Base-by-base conservation (phyloP, 2,113 vertebrate genomes). In the Setophaga kirtlandii region DNA sequence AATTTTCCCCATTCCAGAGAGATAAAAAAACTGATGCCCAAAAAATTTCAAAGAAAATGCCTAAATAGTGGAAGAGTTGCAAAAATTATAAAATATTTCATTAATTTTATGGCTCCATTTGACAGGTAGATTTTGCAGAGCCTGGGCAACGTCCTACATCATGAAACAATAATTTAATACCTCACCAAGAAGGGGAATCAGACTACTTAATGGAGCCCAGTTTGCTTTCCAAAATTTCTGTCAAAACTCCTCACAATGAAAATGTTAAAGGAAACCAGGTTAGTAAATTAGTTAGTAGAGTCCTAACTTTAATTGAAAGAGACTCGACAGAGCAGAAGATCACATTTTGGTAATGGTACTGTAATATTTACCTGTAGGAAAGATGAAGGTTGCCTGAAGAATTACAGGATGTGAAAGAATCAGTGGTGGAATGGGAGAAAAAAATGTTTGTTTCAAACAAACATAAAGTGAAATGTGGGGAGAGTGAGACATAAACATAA, bases 171-270 rank as follows among this genome's bases (percentile, higher is more conserved):
- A 37, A 24, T 46, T 68, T 60, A 58, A 56, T 28, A 47, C 7
- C 11, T 39, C 35, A 63, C 6, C 41, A 33, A 70, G 37, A 67
- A 67, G 10, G 21, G 18, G 4, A n/a, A 15, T 35, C 2, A 2
- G 8, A 10, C 18, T 52, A 22, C 2, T 31, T 60, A 24, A 21
- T 16, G 23, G 2, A 69, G 3, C 8, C 12, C 5, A 1, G 9
- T 4, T 79, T 13, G 8, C 19, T 42, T 89, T 50, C 35, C 5
- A 62, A 62, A 6, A 77, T 13, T 83, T 86, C 87, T 73, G 9
- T 67, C 46, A 83, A 71, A 91, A 67, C 33, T 58, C 9, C 8
- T 91, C 8, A 39, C 8, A 86, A 28, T 28, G 9, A 8, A 75
- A 30, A 4, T 7, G 4, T 37, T 89, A n/a, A 65, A 50, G 9